These are phyloP conservation scores for Micrastur ruficollis DNA, from an alignment of 2,797 vertebrate species.

Conservation along the genomic window DNA sequence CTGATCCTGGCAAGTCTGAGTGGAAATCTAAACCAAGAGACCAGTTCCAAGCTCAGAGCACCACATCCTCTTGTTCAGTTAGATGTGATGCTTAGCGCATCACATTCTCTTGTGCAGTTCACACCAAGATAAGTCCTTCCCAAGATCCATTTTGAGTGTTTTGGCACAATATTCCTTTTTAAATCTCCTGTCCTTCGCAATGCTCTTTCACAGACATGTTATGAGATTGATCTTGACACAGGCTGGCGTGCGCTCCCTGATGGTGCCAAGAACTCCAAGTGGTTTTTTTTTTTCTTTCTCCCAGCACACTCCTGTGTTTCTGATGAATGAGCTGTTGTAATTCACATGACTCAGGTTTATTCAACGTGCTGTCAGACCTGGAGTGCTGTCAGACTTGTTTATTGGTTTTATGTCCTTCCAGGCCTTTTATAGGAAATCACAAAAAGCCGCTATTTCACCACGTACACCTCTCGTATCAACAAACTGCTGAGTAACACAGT, in stretches of 20 bases:
- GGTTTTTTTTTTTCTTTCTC: not conserved
- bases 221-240: not conserved
- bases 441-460: not conserved
- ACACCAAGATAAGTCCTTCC: not conserved
- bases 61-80: not conserved
- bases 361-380: not conserved
- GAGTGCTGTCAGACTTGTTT: not conserved
- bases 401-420: slow-evolving; percentile 13
- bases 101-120: not conserved
- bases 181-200: not conserved
- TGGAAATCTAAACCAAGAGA: not conserved
- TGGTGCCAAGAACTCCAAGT: not conserved
- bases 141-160: not conserved
- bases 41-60: not conserved
- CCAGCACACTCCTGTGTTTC: not conserved
- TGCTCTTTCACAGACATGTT: not conserved
- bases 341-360: slow-evolving; percentile 17
- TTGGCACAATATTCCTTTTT: not conserved
- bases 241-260: not conserved
- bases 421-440: not conserved
- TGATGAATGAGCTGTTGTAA: not conserved
- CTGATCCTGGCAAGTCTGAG: not conserved
- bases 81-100: not conserved
- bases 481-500: not conserved
- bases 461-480: not conserved